These are phyloP conservation scores for Peromyscus aztecus DNA, from an alignment of 2,797 vertebrate genomes.

Conservation along the genomic window DNA sequence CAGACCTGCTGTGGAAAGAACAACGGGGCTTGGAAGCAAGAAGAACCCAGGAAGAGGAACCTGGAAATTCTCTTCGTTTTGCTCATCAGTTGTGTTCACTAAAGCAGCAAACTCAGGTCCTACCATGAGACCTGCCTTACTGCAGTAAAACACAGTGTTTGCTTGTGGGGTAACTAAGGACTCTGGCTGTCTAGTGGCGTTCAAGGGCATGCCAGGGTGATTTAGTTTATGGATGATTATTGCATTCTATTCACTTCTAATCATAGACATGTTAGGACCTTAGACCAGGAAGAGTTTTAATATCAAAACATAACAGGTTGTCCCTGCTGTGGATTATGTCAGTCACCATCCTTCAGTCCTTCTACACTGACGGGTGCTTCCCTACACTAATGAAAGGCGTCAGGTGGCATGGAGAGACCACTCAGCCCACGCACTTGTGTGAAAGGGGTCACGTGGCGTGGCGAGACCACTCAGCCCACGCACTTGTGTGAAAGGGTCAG, in stretches of 20 bases:
- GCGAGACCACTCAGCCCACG: neutral
- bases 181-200: neutral
- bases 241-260: neutral
- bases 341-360: neutral
- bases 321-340: neutral
- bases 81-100: neutral
- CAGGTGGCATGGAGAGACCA: neutral
- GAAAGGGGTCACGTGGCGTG: neutral
- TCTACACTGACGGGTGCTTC: neutral
- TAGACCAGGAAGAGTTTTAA: constrained; percentile 31
- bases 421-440: neutral
- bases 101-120: neutral
- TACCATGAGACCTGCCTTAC: neutral
- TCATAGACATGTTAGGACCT: constrained; percentile 10
- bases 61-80: constrained; percentile 25
- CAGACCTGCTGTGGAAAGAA: constrained; percentile 11
- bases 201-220: neutral
- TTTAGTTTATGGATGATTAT: neutral
- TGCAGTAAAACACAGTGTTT: neutral
- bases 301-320: neutral
- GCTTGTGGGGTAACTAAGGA: neutral
- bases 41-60: constrained; percentile 4
- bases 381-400: neutral
- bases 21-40: neutral
- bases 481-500: neutral